Percentiles rank a stretch among this genome's conserved stretches.
Evolutionary conservation across 2,888 invertebrate genomes (phyloP).

Genomic region (Candidula unifasciata): DNA sequence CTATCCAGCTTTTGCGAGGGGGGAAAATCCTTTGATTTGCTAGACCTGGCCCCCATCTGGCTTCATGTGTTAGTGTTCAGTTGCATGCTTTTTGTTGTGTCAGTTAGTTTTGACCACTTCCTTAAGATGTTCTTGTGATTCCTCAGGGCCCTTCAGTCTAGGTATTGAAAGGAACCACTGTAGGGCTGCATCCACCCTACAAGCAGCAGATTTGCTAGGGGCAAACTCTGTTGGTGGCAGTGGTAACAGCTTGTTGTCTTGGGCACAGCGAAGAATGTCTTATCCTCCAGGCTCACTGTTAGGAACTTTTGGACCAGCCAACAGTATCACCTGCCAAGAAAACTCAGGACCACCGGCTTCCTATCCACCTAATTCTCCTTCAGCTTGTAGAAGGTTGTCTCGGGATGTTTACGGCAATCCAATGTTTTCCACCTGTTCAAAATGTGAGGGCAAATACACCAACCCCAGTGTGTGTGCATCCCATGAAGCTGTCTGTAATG

Average conservation of each 20-base stretch:
- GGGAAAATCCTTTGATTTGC: constrained; percentile 30
- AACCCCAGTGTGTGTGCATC: constrained; percentile 44
- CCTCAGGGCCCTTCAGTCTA: constrained; percentile 42
- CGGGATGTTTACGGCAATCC: constrained; percentile 47
- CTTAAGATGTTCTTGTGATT: constrained; percentile 44
- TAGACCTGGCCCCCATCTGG: constrained; percentile 37
- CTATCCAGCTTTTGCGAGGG: background rate
- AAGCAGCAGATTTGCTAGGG: constrained; percentile 26
- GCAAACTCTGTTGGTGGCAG: constrained; percentile 22
- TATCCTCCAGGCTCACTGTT: constrained; percentile 32
- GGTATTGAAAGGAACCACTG: constrained; percentile 40
- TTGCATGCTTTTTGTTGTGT: constrained; percentile 40
- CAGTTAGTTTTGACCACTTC: constrained; percentile 27
- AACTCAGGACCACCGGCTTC: constrained; percentile 5
- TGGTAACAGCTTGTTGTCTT: constrained; percentile 27
- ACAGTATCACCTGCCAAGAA: constrained; percentile 1
- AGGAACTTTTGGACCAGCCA: constrained; percentile 3
- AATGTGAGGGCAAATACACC: constrained; percentile 52
- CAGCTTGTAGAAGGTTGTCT: constrained; percentile 29
- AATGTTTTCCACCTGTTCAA: constrained; percentile 47
- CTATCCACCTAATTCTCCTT: constrained; percentile 20
- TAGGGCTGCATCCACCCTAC: constrained; percentile 23
- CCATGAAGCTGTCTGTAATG: constrained; percentile 50
- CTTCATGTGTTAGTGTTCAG: constrained; percentile 16
- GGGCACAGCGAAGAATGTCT: constrained; percentile 43